phyloP scores from a whole-genome alignment of 2,888 invertebrate genomes.

The Microplitis deprimator region DNA sequence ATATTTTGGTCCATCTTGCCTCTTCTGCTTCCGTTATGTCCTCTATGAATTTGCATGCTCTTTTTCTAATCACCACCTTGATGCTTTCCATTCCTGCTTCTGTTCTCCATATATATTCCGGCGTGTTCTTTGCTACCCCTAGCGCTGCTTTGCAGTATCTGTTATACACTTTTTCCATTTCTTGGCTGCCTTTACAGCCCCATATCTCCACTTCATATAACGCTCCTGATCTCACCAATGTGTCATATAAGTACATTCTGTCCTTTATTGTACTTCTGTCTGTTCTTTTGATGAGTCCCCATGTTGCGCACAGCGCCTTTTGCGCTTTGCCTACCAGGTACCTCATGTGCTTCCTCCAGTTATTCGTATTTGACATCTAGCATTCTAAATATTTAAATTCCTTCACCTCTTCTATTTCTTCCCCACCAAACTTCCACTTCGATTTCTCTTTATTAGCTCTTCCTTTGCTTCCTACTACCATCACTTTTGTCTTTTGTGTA shows the following conservation, averaged over 20 bases:
- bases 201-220: conserved; percentile 39
- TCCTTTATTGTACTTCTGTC: not conserved
- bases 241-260: conserved; percentile 25
- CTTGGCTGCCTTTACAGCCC: conserved; percentile 21
- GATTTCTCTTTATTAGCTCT: not conserved
- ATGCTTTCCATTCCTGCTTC: conserved; percentile 28
- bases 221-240: conserved; percentile 24
- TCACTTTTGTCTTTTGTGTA: conserved; percentile 43
- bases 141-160: conserved; percentile 22
- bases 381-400: conserved; percentile 41
- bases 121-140: conserved; percentile 29
- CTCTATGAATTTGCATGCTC: conserved; percentile 27
- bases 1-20: conserved; percentile 33
- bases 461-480: conserved; percentile 42
- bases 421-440: conserved; percentile 24
- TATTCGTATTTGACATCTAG: conserved; percentile 33
- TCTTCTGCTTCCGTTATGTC: conserved; percentile 12
- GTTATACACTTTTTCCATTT: conserved; percentile 18
- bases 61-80: conserved; percentile 15
- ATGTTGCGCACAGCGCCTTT: conserved; percentile 36
- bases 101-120: conserved; percentile 27
- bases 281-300: conserved; percentile 40
- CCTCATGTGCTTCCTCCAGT: conserved; percentile 13
- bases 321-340: conserved; percentile 23
- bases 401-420: conserved; percentile 34